These are phyloP conservation scores for Hippoglossus hippoglossus DNA, from an alignment of 2,797 vertebrate genomes.

Conservation along the genomic window DNA sequence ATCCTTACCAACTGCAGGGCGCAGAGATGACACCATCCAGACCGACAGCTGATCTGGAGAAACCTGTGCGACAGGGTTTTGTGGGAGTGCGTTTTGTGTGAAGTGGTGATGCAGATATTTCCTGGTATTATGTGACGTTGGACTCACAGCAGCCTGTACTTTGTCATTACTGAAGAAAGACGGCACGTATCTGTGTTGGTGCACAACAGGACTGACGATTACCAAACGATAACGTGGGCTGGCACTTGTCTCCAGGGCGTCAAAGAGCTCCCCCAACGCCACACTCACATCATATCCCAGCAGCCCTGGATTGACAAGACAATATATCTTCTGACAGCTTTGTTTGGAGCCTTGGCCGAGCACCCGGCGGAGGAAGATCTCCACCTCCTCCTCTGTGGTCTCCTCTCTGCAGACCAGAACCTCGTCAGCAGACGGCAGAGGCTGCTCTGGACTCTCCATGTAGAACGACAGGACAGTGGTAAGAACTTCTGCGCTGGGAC, in stretches of 20 bases:
- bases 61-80: slow-evolving; percentile 27
- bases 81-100: not conserved
- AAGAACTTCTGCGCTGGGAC: slow-evolving; percentile 76
- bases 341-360: slow-evolving; percentile 52
- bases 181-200: slow-evolving; percentile 83
- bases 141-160: slow-evolving; percentile 67
- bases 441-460: slow-evolving; percentile 66
- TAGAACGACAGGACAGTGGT: slow-evolving; percentile 76
- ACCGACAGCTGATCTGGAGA: slow-evolving; percentile 77
- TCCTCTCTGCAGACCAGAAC: slow-evolving; percentile 82
- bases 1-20: slow-evolving; percentile 84
- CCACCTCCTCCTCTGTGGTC: slow-evolving; percentile 83
- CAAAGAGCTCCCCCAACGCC: slow-evolving; percentile 76
- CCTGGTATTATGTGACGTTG: slow-evolving; percentile 43
- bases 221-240: slow-evolving; percentile 74
- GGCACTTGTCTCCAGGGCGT: slow-evolving; percentile 68
- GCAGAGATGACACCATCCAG: slow-evolving; percentile 81
- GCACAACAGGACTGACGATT: slow-evolving; percentile 77
- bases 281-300: slow-evolving; percentile 84
- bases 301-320: slow-evolving; percentile 79
- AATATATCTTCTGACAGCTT: slow-evolving; percentile 79
- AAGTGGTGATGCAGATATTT: slow-evolving; percentile 82
- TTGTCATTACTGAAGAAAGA: slow-evolving; percentile 84
- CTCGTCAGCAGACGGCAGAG: slow-evolving; percentile 82
- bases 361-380: slow-evolving; percentile 84